These are phyloP conservation scores for Parascotia fuliginaria DNA, from an alignment of 2,888 invertebrate species.

Conservation along the genomic window DNA sequence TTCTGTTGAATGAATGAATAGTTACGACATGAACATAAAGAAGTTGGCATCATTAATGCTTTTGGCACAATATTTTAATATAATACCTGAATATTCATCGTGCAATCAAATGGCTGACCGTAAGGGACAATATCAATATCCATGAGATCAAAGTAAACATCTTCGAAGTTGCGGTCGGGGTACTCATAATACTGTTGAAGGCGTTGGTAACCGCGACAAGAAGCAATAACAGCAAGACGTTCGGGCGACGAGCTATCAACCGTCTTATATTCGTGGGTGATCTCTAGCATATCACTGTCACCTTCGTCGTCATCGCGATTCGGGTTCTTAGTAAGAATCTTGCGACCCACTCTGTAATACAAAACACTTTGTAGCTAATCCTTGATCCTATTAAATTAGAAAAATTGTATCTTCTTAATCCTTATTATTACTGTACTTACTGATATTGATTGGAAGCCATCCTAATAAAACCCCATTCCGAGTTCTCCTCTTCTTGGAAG, in stretches of 20 bases:
- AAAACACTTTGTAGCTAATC: background rate
- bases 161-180: conserved; percentile 85
- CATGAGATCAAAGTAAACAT: conserved; percentile 88
- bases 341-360: conserved; percentile 87
- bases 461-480: conserved; percentile 89
- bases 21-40: background rate
- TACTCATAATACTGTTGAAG: conserved; percentile 87
- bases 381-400: background rate
- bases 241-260: conserved; percentile 88
- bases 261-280: conserved; percentile 88
- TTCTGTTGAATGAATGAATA: conserved; percentile 69
- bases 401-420: too few relatives aligned
- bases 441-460: conserved; percentile 88
- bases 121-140: conserved; percentile 88
- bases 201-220: conserved; percentile 87
- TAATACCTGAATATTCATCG: conserved; percentile 87
- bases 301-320: conserved; percentile 87
- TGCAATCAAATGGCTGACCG: conserved; percentile 88
- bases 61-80: background rate
- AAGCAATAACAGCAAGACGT: conserved; percentile 88
- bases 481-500: conserved; percentile 89
- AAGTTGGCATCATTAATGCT: background rate
- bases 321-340: conserved; percentile 88
- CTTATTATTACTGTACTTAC: too few relatives aligned
- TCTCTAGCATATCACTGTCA: conserved; percentile 88